These are phyloP conservation scores for Drosophila falleni DNA, from an alignment of 2,888 invertebrate genomes.

Conservation along the genomic window DNA sequence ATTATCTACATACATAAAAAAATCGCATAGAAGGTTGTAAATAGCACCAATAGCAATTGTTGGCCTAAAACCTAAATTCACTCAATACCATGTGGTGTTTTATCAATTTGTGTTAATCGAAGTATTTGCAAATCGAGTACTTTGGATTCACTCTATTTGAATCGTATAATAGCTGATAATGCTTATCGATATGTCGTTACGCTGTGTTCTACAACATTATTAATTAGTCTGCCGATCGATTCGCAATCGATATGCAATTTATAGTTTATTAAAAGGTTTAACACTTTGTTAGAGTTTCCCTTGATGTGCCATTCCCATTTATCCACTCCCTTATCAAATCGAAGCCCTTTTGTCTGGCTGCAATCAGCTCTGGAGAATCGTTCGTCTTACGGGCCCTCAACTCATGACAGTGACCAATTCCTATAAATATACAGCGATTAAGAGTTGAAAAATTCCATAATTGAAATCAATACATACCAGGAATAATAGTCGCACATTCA, in stretches of 20 bases:
- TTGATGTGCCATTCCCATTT: background rate
- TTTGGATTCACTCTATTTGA: conserved; percentile 18
- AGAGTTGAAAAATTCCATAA: background rate
- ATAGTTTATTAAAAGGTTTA: conserved; percentile 5
- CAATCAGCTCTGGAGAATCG: conserved; percentile 26
- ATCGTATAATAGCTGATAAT: conserved; percentile 16
- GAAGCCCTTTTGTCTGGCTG: conserved; percentile 33
- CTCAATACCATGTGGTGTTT: conserved; percentile 26
- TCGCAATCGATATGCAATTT: conserved; percentile 11
- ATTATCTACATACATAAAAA: conserved; percentile 39
- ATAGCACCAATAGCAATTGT: conserved; percentile 24
- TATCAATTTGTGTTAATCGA: conserved; percentile 43
- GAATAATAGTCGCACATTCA: conserved; percentile 42
- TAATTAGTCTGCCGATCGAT: conserved; percentile 14
- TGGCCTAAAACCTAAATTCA: conserved; percentile 23
- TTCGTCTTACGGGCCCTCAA: conserved; percentile 9
- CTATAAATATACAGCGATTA: conserved; percentile 5
- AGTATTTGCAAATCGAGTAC: background rate
- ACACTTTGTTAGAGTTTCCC: conserved; percentile 8
- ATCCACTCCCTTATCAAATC: conserved; percentile 34
- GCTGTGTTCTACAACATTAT: conserved; percentile 22
- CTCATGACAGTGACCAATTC: conserved; percentile 44
- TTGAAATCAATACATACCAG: conserved; percentile 9
- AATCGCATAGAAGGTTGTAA: conserved; percentile 32
- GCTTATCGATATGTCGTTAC: conserved; percentile 11